Evolutionary conservation across 1,140 invertebrate genomes (phyloP).

Genomic region (Drosophila nebulosa): DNA sequence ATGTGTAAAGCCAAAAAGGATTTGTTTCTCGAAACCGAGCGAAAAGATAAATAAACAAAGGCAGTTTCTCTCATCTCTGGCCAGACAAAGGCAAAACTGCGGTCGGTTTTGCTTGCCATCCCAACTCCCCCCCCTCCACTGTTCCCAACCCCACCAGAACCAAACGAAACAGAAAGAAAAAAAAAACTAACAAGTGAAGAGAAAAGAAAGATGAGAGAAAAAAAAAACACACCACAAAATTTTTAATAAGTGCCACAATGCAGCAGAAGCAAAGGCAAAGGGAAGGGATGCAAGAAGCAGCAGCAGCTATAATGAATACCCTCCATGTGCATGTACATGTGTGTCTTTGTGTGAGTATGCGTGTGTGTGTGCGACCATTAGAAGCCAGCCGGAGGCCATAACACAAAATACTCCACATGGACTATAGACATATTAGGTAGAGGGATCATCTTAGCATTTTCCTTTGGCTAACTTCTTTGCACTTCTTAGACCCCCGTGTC

Average conservation of each 20-base stretch:
- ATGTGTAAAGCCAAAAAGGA: constrained; percentile 80
- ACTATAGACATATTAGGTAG: not conserved
- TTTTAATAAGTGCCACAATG: constrained; percentile 74
- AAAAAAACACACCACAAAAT: constrained; percentile 32
- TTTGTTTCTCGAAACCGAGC: constrained; percentile 79
- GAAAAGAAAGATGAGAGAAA: constrained; percentile 1
- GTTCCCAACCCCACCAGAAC: too few relatives aligned
- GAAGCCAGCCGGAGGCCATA: not conserved
- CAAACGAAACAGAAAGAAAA: not conserved
- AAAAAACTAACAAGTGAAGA: not conserved
- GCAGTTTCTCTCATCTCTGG: constrained; percentile 39
- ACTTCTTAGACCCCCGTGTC: not conserved
- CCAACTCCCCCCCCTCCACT: not conserved
- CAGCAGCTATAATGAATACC: constrained; percentile 29
- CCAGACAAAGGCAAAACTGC: not conserved
- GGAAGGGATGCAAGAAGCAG: constrained; percentile 3
- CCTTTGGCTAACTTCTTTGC: not conserved
- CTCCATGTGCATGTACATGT: not conserved
- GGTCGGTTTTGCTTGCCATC: too few relatives aligned
- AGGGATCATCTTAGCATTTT: not conserved
- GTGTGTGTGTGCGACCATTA: not conserved
- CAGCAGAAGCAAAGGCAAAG: constrained; percentile 30
- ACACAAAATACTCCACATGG: constrained; percentile 1
- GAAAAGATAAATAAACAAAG: constrained; percentile 80
- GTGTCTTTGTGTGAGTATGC: not conserved